These are phyloP conservation scores for Ophraella communa DNA, from an alignment of 2,888 invertebrate species.

Conservation along the genomic window DNA sequence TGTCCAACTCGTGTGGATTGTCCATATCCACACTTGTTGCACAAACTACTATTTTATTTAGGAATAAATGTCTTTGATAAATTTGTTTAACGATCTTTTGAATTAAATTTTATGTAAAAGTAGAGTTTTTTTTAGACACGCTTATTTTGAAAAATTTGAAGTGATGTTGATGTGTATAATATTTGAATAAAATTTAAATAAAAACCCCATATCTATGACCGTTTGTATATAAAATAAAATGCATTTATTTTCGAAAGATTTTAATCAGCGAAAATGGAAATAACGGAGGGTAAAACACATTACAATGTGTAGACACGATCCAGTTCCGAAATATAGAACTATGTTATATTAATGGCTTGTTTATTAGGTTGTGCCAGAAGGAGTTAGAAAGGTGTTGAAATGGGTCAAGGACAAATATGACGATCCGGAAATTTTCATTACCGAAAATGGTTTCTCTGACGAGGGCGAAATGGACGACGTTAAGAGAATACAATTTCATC, in stretches of 20 bases:
- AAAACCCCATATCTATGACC: too few relatives aligned
- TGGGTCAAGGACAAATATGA: conserved; percentile 57
- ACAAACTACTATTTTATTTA: too few relatives aligned
- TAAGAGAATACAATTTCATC: conserved; percentile 56
- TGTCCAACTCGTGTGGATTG: too few relatives aligned
- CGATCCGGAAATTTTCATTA: conserved; percentile 64
- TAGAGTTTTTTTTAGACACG: too few relatives aligned
- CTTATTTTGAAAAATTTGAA: too few relatives aligned
- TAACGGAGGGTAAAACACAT: background rate
- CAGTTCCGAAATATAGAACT: background rate
- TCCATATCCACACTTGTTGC: too few relatives aligned
- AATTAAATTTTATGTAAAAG: too few relatives aligned
- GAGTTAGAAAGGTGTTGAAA: conserved; percentile 63
- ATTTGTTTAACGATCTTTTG: too few relatives aligned
- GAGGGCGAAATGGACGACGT: conserved; percentile 60
- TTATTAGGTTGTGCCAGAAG: conserved; percentile 64
- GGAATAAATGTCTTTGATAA: too few relatives aligned
- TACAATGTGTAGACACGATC: background rate
- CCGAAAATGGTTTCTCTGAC: conserved; percentile 67
- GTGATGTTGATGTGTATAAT: too few relatives aligned
- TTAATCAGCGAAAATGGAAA: background rate
- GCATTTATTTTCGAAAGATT: background rate
- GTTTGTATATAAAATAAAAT: background rate
- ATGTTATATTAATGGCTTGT: conserved; percentile 9
- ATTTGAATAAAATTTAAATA: too few relatives aligned